Evolutionary conservation across 2,888 invertebrate genomes (phyloP).

Genomic region (Leptinotarsa peninsularis): DNA sequence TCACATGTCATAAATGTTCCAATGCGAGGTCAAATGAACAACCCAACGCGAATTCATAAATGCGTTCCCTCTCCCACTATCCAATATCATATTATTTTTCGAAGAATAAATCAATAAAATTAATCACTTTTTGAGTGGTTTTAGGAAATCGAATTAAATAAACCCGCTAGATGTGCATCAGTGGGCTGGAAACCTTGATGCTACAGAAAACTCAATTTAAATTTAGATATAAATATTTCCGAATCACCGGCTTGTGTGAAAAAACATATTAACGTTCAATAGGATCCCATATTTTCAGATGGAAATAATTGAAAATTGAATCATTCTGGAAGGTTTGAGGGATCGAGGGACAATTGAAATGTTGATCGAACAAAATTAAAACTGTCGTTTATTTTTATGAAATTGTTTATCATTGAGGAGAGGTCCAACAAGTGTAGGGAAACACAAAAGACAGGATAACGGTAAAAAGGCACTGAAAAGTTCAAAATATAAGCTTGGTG

Average conservation of each 20-base stretch:
- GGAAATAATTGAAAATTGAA: constrained; percentile 31
- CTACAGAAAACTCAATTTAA: constrained; percentile 36
- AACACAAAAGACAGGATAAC: too few species aligned
- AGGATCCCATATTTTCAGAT: constrained; percentile 29
- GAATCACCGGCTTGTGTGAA: constrained; percentile 34
- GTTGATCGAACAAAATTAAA: constrained; percentile 3
- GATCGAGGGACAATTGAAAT: not conserved
- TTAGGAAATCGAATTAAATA: constrained; percentile 34
- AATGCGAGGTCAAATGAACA: too few species aligned
- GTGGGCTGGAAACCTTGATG: constrained; percentile 30
- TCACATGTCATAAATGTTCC: too few species aligned
- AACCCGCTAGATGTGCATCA: constrained; percentile 23
- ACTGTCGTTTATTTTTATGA: not conserved
- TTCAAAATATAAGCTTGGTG: too few species aligned
- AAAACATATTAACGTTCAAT: constrained; percentile 35
- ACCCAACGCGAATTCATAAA: too few species aligned
- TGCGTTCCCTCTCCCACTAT: not conserved
- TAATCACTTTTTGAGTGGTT: constrained; percentile 31
- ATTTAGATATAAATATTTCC: constrained; percentile 38
- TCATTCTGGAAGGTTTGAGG: constrained; percentile 3
- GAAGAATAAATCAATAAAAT: constrained; percentile 23
- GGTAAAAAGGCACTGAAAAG: too few species aligned
- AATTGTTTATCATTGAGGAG: not conserved
- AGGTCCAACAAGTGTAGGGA: too few species aligned
- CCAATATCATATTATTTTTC: not conserved